Base-by-base conservation (phyloP, 2,888 invertebrate species). In the Drosophila subquinaria region DNA sequence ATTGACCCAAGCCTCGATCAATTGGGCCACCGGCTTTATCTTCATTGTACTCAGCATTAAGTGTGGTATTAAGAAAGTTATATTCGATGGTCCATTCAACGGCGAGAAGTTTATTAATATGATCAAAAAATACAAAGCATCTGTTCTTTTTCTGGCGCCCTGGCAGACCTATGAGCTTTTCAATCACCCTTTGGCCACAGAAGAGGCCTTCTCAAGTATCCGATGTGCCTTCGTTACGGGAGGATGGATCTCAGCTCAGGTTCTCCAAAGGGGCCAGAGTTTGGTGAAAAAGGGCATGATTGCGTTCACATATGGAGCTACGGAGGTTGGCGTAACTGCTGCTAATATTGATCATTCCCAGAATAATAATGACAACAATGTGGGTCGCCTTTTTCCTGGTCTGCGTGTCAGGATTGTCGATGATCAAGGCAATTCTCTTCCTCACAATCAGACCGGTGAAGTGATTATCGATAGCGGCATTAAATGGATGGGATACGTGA, bases 401-500 rank as follows among this genome's bases (percentile, higher is more conserved):
- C 3, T 83, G 1, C 60, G 64, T 8, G 4, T 86, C 1, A 87
- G 76, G 65, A 85, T 92, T n/a, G 15, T 86, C 0, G 76, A 88
- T 53, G 89, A 91, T 1, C 45, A 88, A 4, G 89, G 89, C 2
- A 62, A 82, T 0, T 50, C 55, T n/a, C 56, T 91, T 57, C 80
- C 74, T 0, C 60, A 76, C 17, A 80, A 82, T 36, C 66, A 90
- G 51, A 53, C 75, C 3, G 92, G 92, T 1, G 92, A 92, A 48
- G 79, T 92, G 42, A 77, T 76, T 2, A 60, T 83, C 0, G 72
- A 83, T 33, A 72, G 69, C 0, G 65, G 68, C 0, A 52, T 48
- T 4, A 65, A 67, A 13, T 91, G 92, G 90, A 36, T 47, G 20
- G 92, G 92, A 1, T 92, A 92, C 17, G 79, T 88, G 50, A 69